These are phyloP conservation scores for Halesus radiatus DNA, from an alignment of 1,140 invertebrate species.

Conservation along the genomic window DNA sequence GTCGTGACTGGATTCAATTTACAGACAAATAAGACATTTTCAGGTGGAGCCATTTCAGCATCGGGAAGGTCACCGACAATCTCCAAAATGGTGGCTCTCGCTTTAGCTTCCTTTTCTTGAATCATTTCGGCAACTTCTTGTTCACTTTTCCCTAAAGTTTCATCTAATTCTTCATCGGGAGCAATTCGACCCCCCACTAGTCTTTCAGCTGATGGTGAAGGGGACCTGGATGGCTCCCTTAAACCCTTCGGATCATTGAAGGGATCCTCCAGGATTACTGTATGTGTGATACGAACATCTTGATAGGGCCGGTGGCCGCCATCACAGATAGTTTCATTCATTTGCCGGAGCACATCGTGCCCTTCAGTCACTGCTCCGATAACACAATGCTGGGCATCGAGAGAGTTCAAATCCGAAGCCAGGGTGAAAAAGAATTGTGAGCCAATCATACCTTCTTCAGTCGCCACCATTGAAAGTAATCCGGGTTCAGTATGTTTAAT, in stretches of 20 bases:
- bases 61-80: conserved; percentile 98
- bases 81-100: conserved; percentile 96
- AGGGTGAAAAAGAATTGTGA: conserved; percentile 99
- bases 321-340: conserved; percentile 97
- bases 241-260: conserved; percentile 90
- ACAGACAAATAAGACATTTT: conserved; percentile 99
- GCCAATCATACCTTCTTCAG: conserved; percentile 92
- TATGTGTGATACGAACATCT: conserved; percentile 98
- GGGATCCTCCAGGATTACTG: conserved; percentile 96
- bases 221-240: conserved; percentile 85
- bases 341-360: conserved; percentile 86
- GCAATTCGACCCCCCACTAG: conserved; percentile 89
- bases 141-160: conserved; percentile 85
- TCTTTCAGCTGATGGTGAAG: conserved; percentile 87
- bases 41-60: conserved; percentile 97
- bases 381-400: conserved; percentile 95
- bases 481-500: conserved; percentile 92
- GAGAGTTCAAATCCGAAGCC: conserved; percentile 87
- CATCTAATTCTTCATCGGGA: conserved; percentile 95
- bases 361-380: conserved; percentile 98
- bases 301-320: conserved; percentile 91
- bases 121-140: conserved; percentile 91
- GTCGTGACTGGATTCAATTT: conserved; percentile 99
- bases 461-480: conserved; percentile 95
- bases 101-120: conserved; percentile 94